A percentile compares a stretch with the other conserved stretches of the same genome.
Conservation (phyloP, 2,113 vertebrate species). For the Nannospalax galili region DNA sequence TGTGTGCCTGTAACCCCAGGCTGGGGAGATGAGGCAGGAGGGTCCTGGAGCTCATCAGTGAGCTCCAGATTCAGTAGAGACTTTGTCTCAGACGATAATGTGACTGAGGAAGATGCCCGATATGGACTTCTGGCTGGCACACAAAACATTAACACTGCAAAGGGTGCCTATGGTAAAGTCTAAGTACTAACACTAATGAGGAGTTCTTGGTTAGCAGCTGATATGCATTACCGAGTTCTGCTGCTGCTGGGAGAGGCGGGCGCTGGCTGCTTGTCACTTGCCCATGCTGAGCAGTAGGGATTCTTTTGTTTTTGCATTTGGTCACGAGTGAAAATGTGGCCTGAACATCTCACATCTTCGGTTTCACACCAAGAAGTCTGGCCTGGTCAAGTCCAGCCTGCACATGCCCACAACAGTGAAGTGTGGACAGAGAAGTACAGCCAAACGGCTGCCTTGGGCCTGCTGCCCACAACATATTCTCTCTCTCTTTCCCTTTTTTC, state of each 20-base stretch:
- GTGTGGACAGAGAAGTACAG: neutral
- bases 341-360: neutral
- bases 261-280: neutral
- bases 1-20: neutral
- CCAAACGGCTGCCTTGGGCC: neutral
- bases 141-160: neutral
- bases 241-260: neutral
- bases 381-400: no score
- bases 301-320: neutral
- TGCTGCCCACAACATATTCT: fast-evolving
- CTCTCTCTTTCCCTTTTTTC: no score
- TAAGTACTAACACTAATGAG: neutral
- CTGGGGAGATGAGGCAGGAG: neutral
- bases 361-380: neutral
- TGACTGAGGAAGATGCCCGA: neutral
- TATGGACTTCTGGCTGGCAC: neutral
- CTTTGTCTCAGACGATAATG: neutral
- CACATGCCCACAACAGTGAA: no score
- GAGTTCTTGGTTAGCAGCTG: neutral
- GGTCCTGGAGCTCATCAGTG: neutral
- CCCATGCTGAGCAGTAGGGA: neutral
- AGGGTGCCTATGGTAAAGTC: neutral
- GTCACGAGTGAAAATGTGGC: neutral
- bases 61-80: neutral
- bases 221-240: no score